A percentile compares a stretch with the other conserved stretches of the same genome.
These are phyloP conservation scores for Phycodurus eques DNA, from an alignment of 2,113 vertebrate species.

Conservation along the genomic window DNA sequence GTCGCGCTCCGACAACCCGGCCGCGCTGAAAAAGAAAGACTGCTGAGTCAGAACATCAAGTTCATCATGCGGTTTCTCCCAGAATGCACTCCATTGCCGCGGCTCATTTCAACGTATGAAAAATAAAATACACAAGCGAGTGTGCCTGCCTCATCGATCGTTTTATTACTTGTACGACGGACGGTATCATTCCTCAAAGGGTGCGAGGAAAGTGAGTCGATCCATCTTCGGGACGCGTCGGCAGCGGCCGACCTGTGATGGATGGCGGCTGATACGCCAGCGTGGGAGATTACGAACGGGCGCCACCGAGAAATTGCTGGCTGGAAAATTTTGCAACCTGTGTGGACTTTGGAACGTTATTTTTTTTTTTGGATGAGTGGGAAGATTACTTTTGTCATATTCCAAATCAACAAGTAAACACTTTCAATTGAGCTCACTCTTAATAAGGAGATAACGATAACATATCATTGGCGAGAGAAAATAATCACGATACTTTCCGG, in stretches of 20 bases:
- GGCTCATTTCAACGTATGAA: constrained; percentile 13
- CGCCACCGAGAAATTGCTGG: constrained; percentile 1
- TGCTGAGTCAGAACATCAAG: constrained; percentile 30
- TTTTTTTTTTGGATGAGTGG: background rate
- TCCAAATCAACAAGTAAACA: background rate
- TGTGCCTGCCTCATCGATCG: constrained; percentile 10
- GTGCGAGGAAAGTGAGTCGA: constrained; percentile 29
- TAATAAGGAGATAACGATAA: too few relatives aligned
- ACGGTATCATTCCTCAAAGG: constrained; percentile 32
- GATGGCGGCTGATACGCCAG: constrained; percentile 36
- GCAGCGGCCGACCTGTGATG: constrained; percentile 32
- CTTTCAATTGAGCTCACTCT: background rate
- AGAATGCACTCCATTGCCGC: background rate
- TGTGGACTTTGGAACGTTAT: background rate
- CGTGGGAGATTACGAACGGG: constrained; percentile 12
- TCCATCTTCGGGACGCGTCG: constrained; percentile 50
- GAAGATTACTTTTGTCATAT: background rate
- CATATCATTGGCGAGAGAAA: too few relatives aligned
- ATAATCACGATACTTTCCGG: too few relatives aligned
- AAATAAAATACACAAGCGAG: constrained; percentile 6
- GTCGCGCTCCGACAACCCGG: constrained; percentile 23
- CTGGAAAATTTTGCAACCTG: background rate
- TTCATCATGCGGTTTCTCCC: background rate
- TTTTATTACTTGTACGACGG: constrained; percentile 21
- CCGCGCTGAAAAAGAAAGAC: constrained; percentile 29